Evolutionary conservation across 1,140 invertebrate species (phyloP).

Genomic region (Ephestia elutella): DNA sequence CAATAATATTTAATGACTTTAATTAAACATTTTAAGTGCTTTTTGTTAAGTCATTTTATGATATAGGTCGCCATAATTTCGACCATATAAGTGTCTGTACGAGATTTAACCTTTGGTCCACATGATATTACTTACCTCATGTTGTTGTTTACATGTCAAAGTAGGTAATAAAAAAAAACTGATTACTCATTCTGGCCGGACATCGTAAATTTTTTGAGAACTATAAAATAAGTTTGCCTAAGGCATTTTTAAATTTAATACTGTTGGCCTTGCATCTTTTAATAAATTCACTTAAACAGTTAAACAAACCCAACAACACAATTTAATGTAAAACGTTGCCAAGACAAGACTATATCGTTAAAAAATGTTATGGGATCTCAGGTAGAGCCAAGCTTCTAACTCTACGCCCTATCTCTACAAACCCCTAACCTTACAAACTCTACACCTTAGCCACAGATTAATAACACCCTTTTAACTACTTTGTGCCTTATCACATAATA

Average conservation of each 20-base stretch:
- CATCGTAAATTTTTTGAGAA: background rate
- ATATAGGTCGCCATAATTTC: background rate
- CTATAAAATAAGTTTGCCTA: background rate
- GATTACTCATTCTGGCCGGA: background rate
- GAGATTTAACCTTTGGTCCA: background rate
- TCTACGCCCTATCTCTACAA: too few relatives aligned
- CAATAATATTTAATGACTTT: background rate
- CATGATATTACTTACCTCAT: background rate
- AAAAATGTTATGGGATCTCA: too few relatives aligned
- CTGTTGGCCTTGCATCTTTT: background rate
- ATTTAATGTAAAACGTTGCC: too few relatives aligned
- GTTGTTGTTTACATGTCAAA: background rate
- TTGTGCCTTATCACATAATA: too few relatives aligned
- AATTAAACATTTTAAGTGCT: too few relatives aligned
- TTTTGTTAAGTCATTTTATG: background rate
- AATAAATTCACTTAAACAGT: background rate
- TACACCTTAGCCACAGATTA: too few relatives aligned
- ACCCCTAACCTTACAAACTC: too few relatives aligned
- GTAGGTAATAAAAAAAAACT: background rate
- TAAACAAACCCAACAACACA: too few relatives aligned
- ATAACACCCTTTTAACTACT: too few relatives aligned
- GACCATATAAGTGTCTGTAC: background rate
- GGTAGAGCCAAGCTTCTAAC: too few relatives aligned
- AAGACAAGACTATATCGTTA: too few relatives aligned
- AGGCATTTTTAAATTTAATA: background rate